Percentiles rank a stretch among this genome's conserved stretches.
These are phyloP conservation scores for Tiaroga cobitis DNA, from an alignment of 2,797 vertebrate species.

Conservation along the genomic window DNA sequence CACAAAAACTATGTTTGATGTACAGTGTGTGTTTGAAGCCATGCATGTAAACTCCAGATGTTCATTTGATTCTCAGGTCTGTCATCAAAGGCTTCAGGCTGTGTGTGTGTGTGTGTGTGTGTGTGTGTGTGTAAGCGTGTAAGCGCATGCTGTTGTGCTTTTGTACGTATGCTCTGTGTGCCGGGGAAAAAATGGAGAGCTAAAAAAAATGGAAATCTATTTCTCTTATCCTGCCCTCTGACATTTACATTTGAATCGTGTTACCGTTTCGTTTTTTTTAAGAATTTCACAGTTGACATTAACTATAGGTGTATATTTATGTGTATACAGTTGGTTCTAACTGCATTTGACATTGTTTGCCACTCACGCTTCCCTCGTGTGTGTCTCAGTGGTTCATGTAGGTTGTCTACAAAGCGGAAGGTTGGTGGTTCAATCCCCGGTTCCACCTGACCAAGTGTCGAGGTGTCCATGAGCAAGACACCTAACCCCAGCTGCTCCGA, in stretches of 20 bases:
- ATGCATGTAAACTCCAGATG: slow-evolving; percentile 48
- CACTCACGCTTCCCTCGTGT: slow-evolving; percentile 16
- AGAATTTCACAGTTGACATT: not conserved
- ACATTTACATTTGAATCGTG: not conserved
- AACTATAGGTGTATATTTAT: slow-evolving; percentile 7
- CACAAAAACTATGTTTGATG: slow-evolving; percentile 29
- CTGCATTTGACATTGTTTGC: not conserved
- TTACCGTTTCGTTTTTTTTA: not conserved
- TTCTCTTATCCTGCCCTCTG: not conserved
- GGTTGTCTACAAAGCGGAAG: too few species aligned
- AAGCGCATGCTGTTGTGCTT: not conserved
- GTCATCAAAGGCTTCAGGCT: slow-evolving; percentile 46
- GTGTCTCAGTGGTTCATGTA: too few species aligned
- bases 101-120: slow-evolving; percentile 11
- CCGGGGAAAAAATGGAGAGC: not conserved
- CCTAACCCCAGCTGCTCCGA: too few species aligned
- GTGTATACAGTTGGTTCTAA: not conserved
- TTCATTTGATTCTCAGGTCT: slow-evolving; percentile 40
- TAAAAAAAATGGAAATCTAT: not conserved
- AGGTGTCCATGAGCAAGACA: too few species aligned
- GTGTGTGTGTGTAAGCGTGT: not conserved
- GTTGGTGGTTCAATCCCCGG: too few species aligned
- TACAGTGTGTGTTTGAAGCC: slow-evolving; percentile 33
- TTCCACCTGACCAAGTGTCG: too few species aligned
- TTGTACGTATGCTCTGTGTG: not conserved